These are phyloP conservation scores for Zygogramma bicolorata DNA, from an alignment of 2,888 invertebrate species.

Conservation along the genomic window DNA sequence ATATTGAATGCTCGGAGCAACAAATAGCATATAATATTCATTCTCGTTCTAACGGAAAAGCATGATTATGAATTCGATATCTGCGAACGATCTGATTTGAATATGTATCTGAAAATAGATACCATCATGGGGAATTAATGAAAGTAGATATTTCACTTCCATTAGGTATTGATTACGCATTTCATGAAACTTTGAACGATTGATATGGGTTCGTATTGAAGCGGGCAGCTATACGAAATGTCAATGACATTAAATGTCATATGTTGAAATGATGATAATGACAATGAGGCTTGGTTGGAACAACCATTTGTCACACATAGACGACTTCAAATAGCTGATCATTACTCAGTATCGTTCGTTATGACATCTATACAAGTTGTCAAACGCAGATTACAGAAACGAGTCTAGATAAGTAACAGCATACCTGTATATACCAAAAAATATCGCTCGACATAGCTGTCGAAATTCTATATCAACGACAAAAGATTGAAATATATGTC, in stretches of 20 bases:
- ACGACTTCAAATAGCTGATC: too few species aligned
- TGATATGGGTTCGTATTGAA: neutral
- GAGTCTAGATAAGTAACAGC: too few species aligned
- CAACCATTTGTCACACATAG: too few species aligned
- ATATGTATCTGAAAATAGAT: neutral
- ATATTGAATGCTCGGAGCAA: constrained; percentile 2
- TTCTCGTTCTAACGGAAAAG: neutral
- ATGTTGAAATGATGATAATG: neutral
- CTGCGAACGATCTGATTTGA: constrained; percentile 1
- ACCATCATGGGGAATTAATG: neutral
- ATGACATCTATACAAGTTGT: too few species aligned
- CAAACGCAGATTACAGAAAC: too few species aligned
- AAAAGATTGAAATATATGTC: too few species aligned
- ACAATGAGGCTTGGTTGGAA: too few species aligned
- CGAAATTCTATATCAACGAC: too few species aligned
- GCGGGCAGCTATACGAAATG: neutral
- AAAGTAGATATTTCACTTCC: neutral
- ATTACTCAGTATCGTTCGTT: too few species aligned
- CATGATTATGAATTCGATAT: constrained; percentile 1
- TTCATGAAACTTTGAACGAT: neutral
- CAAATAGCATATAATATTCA: constrained; percentile 7
- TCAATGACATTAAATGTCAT: neutral
- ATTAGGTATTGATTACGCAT: neutral
- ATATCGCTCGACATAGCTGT: too few species aligned
- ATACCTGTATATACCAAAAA: too few species aligned